Base-by-base conservation (phyloP, 1,140 invertebrate species). In the Temnothorax longispinosus region DNA sequence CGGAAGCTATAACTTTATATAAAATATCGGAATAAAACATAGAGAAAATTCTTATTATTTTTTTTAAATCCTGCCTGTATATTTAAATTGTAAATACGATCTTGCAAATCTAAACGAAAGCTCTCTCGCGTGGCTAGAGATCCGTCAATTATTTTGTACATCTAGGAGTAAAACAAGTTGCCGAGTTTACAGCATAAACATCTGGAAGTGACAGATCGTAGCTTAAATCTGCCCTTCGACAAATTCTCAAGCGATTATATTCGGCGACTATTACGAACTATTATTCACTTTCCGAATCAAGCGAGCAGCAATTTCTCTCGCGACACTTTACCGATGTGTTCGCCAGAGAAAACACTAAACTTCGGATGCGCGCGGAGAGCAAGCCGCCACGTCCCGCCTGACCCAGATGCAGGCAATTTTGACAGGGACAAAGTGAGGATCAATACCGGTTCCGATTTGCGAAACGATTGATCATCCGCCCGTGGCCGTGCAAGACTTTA, bases 391-490 rank as follows among this genome's bases (percentile, higher is more conserved):
- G 64, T 56, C 18, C 18, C 69, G 69, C 32, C 44, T 84, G 80
- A 84, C 80, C 80, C 80, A 84, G 80, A 84, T 84, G 71, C 80
- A 62, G 41, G 41, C 80, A 75, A 84, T 84, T 84, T 84, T 84
- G 54, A 84, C 69, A 44, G 62, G 50, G 50, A 78, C 82, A 85
- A 85, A 85, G 64, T 44, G 41, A 38, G 52, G 76, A 80, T 80
- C 85, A 81, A 86, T 86, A 78, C 75, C 69, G 88, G 50, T 85
- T 71, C 80, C 58, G 88, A 87, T 80, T 77, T 78, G 67, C 52
- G 78, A 75, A 87, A 90, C 89, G 89, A 90, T 90, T 90, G 86
- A 90, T 90, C 80, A 72, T 71, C 18, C 32, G 50, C 27, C 85
- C 74, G 64, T 82, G 41, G 58, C 52, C 11, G 38, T 62, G 32